Evolutionary conservation across 2,113 vertebrate genomes (phyloP).

Genomic region (Notiomystis cincta): DNA sequence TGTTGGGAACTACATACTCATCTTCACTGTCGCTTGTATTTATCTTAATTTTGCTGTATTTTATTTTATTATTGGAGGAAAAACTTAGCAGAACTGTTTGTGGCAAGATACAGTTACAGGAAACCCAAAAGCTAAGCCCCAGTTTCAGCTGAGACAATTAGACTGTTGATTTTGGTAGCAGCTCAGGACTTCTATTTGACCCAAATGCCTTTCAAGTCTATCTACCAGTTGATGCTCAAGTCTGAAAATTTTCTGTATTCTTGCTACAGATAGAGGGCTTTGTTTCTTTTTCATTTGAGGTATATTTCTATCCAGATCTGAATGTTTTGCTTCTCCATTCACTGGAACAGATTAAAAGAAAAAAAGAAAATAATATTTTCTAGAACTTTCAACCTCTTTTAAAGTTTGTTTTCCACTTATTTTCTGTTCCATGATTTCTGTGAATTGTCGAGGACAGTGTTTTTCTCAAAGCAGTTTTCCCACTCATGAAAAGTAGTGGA

Average conservation of each 20-base stretch:
- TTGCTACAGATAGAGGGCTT: constrained; percentile 7
- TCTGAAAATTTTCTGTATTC: constrained; percentile 31
- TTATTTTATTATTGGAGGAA: constrained; percentile 35
- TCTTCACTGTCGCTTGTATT: constrained; percentile 19
- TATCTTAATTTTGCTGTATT: constrained; percentile 16
- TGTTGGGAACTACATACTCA: background rate
- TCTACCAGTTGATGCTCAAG: constrained; percentile 40
- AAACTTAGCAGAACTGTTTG: constrained; percentile 32
- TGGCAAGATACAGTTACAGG: constrained; percentile 55
- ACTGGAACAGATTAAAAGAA: background rate
- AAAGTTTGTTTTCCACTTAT: background rate
- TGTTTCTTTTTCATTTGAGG: constrained; percentile 29
- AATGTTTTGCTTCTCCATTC: constrained; percentile 16
- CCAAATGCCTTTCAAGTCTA: constrained; percentile 50
- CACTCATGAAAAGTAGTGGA: background rate
- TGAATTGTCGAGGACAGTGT: background rate
- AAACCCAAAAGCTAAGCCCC: constrained; percentile 56
- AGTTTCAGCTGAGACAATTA: constrained; percentile 64
- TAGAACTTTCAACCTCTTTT: background rate
- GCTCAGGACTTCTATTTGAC: constrained; percentile 55
- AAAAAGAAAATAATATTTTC: background rate
- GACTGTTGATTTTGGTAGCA: constrained; percentile 64
- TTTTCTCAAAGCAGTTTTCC: background rate
- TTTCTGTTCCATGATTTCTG: background rate
- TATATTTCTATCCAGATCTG: background rate